Conservation (phyloP, 2,888 invertebrate species). For the Acanthoscelides obtectus region DNA sequence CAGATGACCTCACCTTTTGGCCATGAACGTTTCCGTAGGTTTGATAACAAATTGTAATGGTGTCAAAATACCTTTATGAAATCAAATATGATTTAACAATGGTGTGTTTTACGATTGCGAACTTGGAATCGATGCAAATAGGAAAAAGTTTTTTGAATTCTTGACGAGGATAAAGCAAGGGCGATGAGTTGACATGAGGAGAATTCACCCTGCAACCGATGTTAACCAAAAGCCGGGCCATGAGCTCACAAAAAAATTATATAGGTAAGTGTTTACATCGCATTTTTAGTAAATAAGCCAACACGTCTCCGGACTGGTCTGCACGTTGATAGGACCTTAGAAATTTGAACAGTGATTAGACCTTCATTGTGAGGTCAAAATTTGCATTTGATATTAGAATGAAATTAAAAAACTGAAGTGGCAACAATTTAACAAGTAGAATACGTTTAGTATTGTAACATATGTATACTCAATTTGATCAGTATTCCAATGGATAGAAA, state of each 20-base stretch:
- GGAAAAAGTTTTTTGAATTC: slow-evolving; percentile 43
- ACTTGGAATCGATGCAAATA: slow-evolving; percentile 34
- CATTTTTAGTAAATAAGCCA: not conserved
- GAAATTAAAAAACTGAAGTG: not conserved
- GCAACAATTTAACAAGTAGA: slow-evolving; percentile 9
- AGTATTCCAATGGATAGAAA: too few relatives aligned
- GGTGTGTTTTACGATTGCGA: slow-evolving; percentile 35
- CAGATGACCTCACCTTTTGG: slow-evolving; percentile 25
- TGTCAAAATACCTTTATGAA: slow-evolving; percentile 44
- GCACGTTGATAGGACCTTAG: not conserved
- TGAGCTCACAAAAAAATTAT: slow-evolving; percentile 54
- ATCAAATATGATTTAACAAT: slow-evolving; percentile 45
- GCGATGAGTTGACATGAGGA: slow-evolving; percentile 55
- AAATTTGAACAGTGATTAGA: not conserved
- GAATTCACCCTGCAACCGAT: slow-evolving; percentile 50
- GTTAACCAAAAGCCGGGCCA: slow-evolving; percentile 53
- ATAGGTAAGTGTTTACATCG: slow-evolving; percentile 46
- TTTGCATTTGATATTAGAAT: not conserved
- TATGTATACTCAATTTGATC: too few relatives aligned
- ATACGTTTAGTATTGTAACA: too few relatives aligned
- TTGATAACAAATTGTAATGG: slow-evolving; percentile 46
- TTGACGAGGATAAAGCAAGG: slow-evolving; percentile 45
- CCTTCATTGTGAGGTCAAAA: not conserved
- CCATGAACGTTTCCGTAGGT: slow-evolving; percentile 32
- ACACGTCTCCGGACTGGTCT: not conserved